These are phyloP conservation scores for Diplodus puntazzo DNA, from an alignment of 2,797 vertebrate species.

Conservation along the genomic window DNA sequence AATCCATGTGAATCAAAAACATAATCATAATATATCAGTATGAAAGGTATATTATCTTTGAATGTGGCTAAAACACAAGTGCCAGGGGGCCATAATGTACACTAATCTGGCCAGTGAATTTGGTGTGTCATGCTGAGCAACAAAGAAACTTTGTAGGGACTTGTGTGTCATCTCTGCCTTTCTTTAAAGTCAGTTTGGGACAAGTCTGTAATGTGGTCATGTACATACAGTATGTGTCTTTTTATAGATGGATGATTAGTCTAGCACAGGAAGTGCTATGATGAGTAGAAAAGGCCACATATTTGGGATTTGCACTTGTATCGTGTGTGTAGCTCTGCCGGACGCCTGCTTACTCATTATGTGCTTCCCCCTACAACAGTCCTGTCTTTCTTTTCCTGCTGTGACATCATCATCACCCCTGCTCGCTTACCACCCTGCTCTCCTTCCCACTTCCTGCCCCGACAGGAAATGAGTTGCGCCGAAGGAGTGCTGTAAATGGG, in stretches of 20 bases:
- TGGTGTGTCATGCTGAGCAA: conserved; percentile 14
- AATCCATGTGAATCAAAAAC: not conserved
- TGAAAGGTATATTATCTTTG: not conserved
- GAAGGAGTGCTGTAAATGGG: conserved; percentile 44
- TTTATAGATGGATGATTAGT: not conserved
- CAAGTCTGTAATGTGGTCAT: conserved; percentile 11
- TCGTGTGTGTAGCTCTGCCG: not conserved
- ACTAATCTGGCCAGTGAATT: conserved; percentile 10
- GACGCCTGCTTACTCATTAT: conserved; percentile 23
- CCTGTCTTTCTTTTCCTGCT: conserved; percentile 71
- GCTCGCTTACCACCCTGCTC: conserved; percentile 39
- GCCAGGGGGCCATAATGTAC: not conserved
- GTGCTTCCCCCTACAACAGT: conserved; percentile 64
- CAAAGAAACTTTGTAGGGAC: conserved; percentile 13
- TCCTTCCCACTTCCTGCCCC: conserved; percentile 75
- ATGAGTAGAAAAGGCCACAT: not conserved
- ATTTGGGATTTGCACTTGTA: not conserved
- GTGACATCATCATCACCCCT: conserved; percentile 71
- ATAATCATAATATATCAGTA: not conserved
- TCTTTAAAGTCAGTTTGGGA: conserved; percentile 10
- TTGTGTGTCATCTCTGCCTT: conserved; percentile 13
- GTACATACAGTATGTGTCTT: conserved; percentile 17
- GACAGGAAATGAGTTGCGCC: conserved; percentile 72
- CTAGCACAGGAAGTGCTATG: not conserved
- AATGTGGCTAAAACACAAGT: not conserved